Base-by-base conservation (phyloP, 2,888 invertebrate genomes). In the Oxyteleia sp. region DNA sequence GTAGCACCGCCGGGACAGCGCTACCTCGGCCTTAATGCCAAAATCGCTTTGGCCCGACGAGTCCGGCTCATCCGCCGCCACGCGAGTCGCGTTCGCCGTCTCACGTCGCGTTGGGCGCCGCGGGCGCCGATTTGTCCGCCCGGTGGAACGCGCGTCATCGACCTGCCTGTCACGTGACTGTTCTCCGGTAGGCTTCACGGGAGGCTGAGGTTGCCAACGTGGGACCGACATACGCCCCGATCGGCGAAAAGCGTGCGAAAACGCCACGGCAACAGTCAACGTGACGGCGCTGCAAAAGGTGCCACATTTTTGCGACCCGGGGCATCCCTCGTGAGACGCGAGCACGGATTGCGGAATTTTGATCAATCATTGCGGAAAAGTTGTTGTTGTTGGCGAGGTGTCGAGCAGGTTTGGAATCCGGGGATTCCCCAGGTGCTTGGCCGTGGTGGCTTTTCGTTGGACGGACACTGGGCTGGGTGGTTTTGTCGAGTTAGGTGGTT, bases 51-150 rank as follows among this genome's bases (percentile, higher is more conserved):
- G 59, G 76, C 55, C 53, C 43, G 18, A 81, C 75, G 49, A 91
- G 93, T 91, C 93, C 94, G 94, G 94, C 51, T 57, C 61, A 63
- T 51, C 32, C 66, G 55, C 49, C 76, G 66, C 72, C 57, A 75
- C 83, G 84, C 93, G 93, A 94, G 94, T 49, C 61, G 59, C 71
- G 71, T 55, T 66, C 43, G 72, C 66, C 85, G 93, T 93, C 94
- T 94, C 94, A 94, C 94, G 53, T 94, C 93, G 93, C 74, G 61
- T 93, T 93, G 91, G 89, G 93, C 93, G 69, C 80, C 93, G 92
- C 83, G 64, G 32, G 32, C 59, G 51, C 66, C 91, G 91, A 91
- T 89, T 89, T 91, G 92, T 26, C 26, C 45, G 59, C 61, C 64
- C 20, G 74, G 80, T 91, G 91, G 91, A 89, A 89, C 91, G 92